These are phyloP conservation scores for Caenorhabditis angaria DNA, from an alignment of 2,888 invertebrate species.

Conservation along the genomic window DNA sequence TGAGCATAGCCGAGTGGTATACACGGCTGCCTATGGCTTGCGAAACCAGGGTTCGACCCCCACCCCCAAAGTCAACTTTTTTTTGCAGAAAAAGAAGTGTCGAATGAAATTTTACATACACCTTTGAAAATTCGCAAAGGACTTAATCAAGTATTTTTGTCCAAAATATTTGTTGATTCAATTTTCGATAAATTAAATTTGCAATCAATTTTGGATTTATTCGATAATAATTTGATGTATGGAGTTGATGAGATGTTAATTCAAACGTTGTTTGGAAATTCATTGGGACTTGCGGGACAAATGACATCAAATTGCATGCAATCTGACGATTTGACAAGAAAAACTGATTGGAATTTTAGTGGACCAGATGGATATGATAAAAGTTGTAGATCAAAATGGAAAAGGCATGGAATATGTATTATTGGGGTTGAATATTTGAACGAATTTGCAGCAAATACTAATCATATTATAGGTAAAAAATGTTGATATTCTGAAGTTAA, in stretches of 20 bases:
- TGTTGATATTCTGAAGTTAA: background rate
- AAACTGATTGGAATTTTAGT: background rate
- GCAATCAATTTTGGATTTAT: background rate
- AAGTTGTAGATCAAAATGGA: slow-evolving; percentile 6
- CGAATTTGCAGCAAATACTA: background rate
- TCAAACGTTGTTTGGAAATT: slow-evolving; percentile 31
- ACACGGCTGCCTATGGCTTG: too few relatives aligned
- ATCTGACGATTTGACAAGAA: slow-evolving; percentile 22
- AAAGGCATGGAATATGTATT: slow-evolving; percentile 5
- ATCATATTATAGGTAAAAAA: background rate
- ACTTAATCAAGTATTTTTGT: slow-evolving; percentile 33
- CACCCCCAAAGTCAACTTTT: too few relatives aligned
- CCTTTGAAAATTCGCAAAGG: slow-evolving; percentile 26
- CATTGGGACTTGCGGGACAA: slow-evolving; percentile 37
- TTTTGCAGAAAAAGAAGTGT: slow-evolving; percentile 28
- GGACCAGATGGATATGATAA: background rate
- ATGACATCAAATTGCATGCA: slow-evolving; percentile 32
- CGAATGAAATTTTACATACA: slow-evolving; percentile 20
- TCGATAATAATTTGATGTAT: slow-evolving; percentile 32
- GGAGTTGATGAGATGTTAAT: slow-evolving; percentile 40
- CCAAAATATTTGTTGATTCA: slow-evolving; percentile 29
- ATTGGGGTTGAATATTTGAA: slow-evolving; percentile 5
- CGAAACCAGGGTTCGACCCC: too few relatives aligned
- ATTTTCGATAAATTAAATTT: slow-evolving; percentile 34
- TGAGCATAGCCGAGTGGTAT: too few relatives aligned